Percentiles rank a stretch among this genome's conserved stretches.
Evolutionary conservation across 2,888 invertebrate genomes (phyloP).

Genomic region (Chymomyza caudatula): DNA sequence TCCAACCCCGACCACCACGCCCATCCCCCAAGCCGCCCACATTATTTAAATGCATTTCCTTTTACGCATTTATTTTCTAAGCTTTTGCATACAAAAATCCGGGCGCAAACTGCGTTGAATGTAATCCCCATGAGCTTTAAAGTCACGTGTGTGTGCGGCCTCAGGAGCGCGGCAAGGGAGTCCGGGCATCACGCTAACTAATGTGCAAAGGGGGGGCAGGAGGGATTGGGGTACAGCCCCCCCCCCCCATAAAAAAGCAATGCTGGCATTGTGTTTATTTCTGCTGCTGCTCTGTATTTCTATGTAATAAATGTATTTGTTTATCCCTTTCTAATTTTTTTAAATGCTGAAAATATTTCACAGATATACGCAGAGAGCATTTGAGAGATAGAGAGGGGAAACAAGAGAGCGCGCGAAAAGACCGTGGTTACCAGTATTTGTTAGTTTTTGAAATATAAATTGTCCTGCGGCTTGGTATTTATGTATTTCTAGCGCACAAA

Average conservation of each 20-base stretch:
- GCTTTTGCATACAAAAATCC: constrained; percentile 71
- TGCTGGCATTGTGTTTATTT: constrained; percentile 10
- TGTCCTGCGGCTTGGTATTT: constrained; percentile 64
- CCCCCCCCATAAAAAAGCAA: too few species aligned
- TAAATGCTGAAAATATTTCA: constrained; percentile 56
- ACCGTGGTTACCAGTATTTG: background rate
- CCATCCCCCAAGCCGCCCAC: constrained; percentile 44
- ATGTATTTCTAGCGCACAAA: background rate
- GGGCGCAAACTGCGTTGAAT: constrained; percentile 60
- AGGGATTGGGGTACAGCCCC: background rate
- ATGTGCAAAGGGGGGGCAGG: background rate
- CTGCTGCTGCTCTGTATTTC: constrained; percentile 61
- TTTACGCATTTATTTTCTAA: constrained; percentile 76
- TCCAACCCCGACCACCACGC: background rate
- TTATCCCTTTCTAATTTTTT: constrained; percentile 66
- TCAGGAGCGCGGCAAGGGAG: background rate
- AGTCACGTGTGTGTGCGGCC: constrained; percentile 62
- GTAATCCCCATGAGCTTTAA: constrained; percentile 73
- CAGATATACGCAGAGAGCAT: constrained; percentile 6
- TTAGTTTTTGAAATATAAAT: constrained; percentile 58
- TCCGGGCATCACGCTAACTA: background rate
- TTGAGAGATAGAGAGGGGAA: too few species aligned
- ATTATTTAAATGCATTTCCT: constrained; percentile 73
- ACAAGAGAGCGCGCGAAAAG: background rate
- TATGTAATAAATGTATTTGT: constrained; percentile 70